Base-by-base conservation (phyloP, 2,113 vertebrate genomes). In the Festucalex cinctus region DNA sequence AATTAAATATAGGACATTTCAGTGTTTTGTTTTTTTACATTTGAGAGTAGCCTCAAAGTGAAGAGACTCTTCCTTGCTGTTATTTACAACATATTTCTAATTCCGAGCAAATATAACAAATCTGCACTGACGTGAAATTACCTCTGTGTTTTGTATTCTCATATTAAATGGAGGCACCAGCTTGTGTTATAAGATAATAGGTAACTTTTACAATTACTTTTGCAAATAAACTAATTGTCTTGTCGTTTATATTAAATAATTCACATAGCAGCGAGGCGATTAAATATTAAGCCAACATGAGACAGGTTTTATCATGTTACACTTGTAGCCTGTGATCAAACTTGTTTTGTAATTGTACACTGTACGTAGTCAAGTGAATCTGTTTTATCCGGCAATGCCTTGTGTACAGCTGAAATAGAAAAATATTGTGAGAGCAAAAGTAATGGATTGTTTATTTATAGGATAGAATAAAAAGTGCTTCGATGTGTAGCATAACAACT, bases 331-430 rank as follows among this genome's bases (percentile, higher is more conserved):
- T 20, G 12, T 56, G 56, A 35, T 44, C 24, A 3, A 17, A 37
- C 53, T 43, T 71, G 36, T 51, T 49, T 73, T 36, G 4, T 48
- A 16, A 39, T n/a, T 7, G 22, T 16, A 41, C 9, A 57, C 28
- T 57, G 54, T 57, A 61, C 36, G 43, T 19, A 32, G 61, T 41
- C 19, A 16, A 61, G 22, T 24, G n/a, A 59, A 19, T 44, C 9
- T 67, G 54, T 64, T 69, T 69, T 75, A 19, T 61, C 48, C 64
- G 57, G 28, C 24, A 69, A 64, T 63, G 63, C 44, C 54, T 70
- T 57, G 62, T 71, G 51, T 51, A 61, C 51, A 66, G n/a, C 44
- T n/a, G 20, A 32, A 60, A 59, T 68, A 64, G 32, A 26, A 43
- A 65, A 44, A 13, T 59, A 46, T 32, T 48, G 49, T 53, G 3